Percentiles rank a stretch among this genome's conserved stretches.
Conservation (phyloP, 2,797 vertebrate species). For the Pangasius larnaudii region DNA sequence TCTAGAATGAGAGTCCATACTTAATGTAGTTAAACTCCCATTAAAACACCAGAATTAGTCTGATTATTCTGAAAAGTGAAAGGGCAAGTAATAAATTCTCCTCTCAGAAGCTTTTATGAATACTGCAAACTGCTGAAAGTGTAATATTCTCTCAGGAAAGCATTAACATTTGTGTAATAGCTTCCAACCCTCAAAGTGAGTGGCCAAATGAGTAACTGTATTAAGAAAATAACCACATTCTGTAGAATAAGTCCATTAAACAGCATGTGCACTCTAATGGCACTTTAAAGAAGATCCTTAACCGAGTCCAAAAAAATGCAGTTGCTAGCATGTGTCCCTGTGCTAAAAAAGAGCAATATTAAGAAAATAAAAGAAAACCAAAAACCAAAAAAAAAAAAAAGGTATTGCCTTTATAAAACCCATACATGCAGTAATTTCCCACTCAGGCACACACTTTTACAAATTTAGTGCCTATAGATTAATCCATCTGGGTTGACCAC, state of each 20-base stretch:
- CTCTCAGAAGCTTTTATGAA: conserved; percentile 25
- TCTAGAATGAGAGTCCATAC: neutral
- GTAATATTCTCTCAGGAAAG: conserved; percentile 29
- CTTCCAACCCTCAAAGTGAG: conserved; percentile 26
- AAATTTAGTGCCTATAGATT: neutral
- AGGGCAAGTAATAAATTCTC: conserved; percentile 23
- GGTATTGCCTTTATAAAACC: neutral
- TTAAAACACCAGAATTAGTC: conserved; percentile 6
- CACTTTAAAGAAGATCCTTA: conserved; percentile 12
- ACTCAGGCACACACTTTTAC: neutral
- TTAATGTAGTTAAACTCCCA: conserved; percentile 8
- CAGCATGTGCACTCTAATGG: conserved; percentile 38
- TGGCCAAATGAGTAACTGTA: conserved; percentile 40
- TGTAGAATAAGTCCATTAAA: conserved; percentile 23
- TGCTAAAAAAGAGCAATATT: neutral
- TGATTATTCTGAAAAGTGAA: conserved; percentile 26
- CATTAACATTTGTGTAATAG: conserved; percentile 42
- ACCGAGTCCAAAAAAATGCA: neutral
- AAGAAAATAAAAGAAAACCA: neutral
- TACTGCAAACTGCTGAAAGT: conserved; percentile 29
- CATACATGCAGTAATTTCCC: neutral
- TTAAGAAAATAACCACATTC: conserved; percentile 30
- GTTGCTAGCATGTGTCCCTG: neutral
- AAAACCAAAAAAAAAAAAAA: neutral
- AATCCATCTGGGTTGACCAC: conserved; percentile 7